These are phyloP conservation scores for Planococcus citri DNA, from an alignment of 1,140 invertebrate species.

Conservation along the genomic window DNA sequence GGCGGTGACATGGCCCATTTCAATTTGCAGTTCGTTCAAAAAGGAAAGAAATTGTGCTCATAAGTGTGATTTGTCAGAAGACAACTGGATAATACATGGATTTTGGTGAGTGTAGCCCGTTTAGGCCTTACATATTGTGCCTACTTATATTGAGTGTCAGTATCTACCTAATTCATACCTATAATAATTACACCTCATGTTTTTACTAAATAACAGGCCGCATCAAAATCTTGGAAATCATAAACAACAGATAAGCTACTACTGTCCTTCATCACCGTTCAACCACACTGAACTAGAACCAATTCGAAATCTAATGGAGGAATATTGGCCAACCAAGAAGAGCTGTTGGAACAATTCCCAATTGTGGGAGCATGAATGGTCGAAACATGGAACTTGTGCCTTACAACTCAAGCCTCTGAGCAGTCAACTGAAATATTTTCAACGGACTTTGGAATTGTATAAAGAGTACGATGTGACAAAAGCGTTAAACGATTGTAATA, in stretches of 20 bases:
- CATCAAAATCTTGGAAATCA: slow-evolving; percentile 53
- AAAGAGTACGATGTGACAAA: too few species aligned
- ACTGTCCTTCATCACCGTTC: slow-evolving; percentile 52
- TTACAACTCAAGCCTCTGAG: slow-evolving; percentile 43
- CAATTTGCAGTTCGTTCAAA: too few species aligned
- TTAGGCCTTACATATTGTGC: not conserved
- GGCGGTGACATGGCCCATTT: too few species aligned
- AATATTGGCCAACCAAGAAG: slow-evolving; percentile 44
- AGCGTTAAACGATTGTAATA: too few species aligned
- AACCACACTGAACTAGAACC: slow-evolving; percentile 43
- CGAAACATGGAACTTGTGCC: slow-evolving; percentile 72
- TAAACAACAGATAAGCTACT: slow-evolving; percentile 55
- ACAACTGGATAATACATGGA: too few species aligned
- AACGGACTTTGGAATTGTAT: slow-evolving; percentile 48
- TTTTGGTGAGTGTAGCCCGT: too few species aligned
- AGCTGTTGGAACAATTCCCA: slow-evolving; percentile 34
- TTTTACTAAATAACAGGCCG: slow-evolving; percentile 40
- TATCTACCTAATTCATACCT: too few species aligned
- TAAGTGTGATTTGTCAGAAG: too few species aligned
- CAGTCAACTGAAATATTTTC: slow-evolving; percentile 59
- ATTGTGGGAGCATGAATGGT: slow-evolving; percentile 73
- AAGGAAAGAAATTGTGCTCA: too few species aligned
- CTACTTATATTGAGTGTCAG: too few species aligned
- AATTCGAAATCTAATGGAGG: slow-evolving; percentile 45
- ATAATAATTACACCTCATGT: not conserved